Base-by-base conservation (phyloP, 2,113 vertebrate genomes). In the Eidolon helvum region DNA sequence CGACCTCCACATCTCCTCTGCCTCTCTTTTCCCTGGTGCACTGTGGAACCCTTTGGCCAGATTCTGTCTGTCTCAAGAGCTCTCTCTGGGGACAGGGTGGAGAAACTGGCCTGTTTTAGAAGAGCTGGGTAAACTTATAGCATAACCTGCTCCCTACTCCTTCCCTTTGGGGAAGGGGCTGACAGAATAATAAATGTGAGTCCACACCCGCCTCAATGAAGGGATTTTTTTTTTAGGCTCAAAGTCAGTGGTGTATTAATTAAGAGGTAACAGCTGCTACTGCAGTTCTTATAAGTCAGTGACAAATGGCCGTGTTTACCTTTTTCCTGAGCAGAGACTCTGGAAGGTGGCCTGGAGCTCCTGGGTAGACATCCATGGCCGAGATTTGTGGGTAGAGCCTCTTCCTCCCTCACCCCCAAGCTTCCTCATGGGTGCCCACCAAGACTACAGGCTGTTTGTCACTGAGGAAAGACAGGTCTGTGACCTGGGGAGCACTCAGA, bases 241-340 rank as follows among this genome's bases (percentile, higher is more conserved):
- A 91, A 96, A 96, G 96, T 97, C 97, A 94, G 91, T 33, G 89
- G 82, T 91, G 63, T 93, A 89, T 96, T 97, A 95, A 96, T 97
- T 96, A 97, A 92, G 77, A 78, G 89, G 71, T 86, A 96, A 88
- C 95, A 97, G 97, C 95, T 97, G 95, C 95, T 96, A n/a, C 90
- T 0, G 16, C 87, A 65, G 82, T 61, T 33, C 90, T 35, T 72
- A 33, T 90, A 84, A 84, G 93, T 89, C 87, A 90, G 91, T 95
- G 97, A 98, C 95, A 96, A 96, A 96, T 75, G 90, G 82, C 91
- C 0, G 2, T 92, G 92, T 94, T 96, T 94, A 91, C 86, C 50
- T 79, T 96, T 53, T 50, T 94, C 61, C 24, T 33, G 71, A 78
- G 85, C 55, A 4, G 4, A 91, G 35, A 21, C 80, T 86, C 28